A percentile compares a stretch with the other conserved stretches of the same genome.
These are phyloP conservation scores for Zaprionus obscuricornis DNA, from an alignment of 2,888 invertebrate species.

Conservation along the genomic window DNA sequence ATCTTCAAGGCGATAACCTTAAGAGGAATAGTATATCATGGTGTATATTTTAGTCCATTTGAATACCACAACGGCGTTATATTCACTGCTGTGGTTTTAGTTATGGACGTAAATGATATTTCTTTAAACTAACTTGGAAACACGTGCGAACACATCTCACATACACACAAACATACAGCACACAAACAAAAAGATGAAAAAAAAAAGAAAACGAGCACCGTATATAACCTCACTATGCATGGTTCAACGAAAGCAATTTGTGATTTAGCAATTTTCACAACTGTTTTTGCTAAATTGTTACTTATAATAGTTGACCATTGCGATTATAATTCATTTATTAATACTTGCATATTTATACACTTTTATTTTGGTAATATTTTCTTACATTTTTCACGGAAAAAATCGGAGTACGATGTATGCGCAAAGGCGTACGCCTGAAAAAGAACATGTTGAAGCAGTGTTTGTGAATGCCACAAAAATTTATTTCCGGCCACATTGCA, in stretches of 20 bases:
- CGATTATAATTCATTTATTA: constrained; percentile 17
- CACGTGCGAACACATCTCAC: constrained; percentile 58
- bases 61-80: constrained; percentile 61
- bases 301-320: constrained; percentile 10
- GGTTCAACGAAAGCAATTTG: constrained; percentile 11
- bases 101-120: constrained; percentile 40
- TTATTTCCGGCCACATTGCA: constrained; percentile 50
- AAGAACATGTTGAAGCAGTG: constrained; percentile 82
- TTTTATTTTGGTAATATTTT: constrained; percentile 51
- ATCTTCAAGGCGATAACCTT: constrained; percentile 73
- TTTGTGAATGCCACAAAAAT: constrained; percentile 52
- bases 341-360: constrained; percentile 34
- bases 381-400: constrained; percentile 82
- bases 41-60: constrained; percentile 63
- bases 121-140: constrained; percentile 25
- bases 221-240: constrained; percentile 64
- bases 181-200: constrained; percentile 32
- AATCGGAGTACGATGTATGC: constrained; percentile 81
- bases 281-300: constrained; percentile 39
- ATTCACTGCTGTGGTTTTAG: constrained; percentile 42
- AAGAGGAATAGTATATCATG: constrained; percentile 75
- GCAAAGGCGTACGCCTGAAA: constrained; percentile 83
- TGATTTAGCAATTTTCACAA: constrained; percentile 7
- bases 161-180: constrained; percentile 40
- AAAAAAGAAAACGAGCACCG: constrained; percentile 32